Conservation (phyloP, 2,888 invertebrate genomes). For the Phaonia tiefii region DNA sequence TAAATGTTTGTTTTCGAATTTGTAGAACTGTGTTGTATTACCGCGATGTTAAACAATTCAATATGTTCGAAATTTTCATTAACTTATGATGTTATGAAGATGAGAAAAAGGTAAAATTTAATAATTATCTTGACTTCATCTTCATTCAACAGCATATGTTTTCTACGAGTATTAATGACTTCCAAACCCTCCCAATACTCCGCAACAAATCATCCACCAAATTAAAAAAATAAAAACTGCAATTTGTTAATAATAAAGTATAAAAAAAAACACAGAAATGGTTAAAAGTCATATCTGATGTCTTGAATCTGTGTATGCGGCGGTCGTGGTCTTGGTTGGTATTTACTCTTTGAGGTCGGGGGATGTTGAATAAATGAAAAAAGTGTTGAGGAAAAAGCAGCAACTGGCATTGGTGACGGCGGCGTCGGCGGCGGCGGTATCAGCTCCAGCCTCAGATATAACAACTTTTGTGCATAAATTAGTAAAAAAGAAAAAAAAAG, state of each 20-base stretch:
- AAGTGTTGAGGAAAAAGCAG: not conserved
- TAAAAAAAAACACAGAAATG: too few species aligned
- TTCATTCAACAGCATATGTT: slow-evolving; percentile 18
- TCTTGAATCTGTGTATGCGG: not conserved
- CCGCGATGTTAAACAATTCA: slow-evolving; percentile 22
- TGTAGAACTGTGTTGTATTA: too few species aligned
- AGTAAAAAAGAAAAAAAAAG: slow-evolving; percentile 36
- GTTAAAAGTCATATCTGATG: not conserved
- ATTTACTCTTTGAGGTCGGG: not conserved
- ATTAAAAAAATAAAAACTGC: not conserved
- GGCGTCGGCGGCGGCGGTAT: too few species aligned
- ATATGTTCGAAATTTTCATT: not conserved
- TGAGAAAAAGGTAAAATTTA: slow-evolving; percentile 1
- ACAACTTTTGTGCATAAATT: slow-evolving; percentile 43
- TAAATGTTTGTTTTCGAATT: too few species aligned
- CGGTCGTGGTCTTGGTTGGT: not conserved
- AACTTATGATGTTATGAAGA: slow-evolving; percentile 1
- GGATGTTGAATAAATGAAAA: too few species aligned
- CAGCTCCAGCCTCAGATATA: slow-evolving; percentile 5
- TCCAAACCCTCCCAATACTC: not conserved
- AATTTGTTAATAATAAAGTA: slow-evolving; percentile 3
- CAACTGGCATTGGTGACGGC: too few species aligned
- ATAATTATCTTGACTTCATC: slow-evolving; percentile 29
- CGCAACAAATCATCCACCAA: not conserved
- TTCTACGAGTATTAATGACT: not conserved